phyloP scores from a whole-genome alignment of 1,140 invertebrate species.

The Onthophagus taurus region DNA sequence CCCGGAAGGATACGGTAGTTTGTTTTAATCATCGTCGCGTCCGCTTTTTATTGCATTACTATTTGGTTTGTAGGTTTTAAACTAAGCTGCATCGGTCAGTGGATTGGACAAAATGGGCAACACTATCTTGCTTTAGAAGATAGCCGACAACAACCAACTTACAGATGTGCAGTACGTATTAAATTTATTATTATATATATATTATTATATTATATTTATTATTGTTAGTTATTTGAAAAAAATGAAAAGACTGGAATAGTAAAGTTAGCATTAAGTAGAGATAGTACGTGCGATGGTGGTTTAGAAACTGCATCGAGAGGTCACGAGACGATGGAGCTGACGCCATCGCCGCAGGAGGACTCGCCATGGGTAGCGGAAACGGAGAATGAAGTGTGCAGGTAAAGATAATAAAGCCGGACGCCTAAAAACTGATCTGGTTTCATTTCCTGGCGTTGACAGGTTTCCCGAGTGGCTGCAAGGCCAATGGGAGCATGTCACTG shows the following conservation, averaged over 20 bases:
- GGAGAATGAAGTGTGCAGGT: constrained; percentile 32
- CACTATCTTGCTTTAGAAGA: constrained; percentile 55
- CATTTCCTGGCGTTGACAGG: constrained; percentile 27
- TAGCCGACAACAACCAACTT: constrained; percentile 45
- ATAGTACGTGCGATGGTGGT: constrained; percentile 54
- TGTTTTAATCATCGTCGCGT: too few species aligned
- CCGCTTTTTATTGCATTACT: too few species aligned
- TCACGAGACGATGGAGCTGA: constrained; percentile 50
- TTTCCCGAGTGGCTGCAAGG: constrained; percentile 60
- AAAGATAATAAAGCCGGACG: constrained; percentile 9
- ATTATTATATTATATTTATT: too few species aligned
- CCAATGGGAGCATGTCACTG: constrained; percentile 52
- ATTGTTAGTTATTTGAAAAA: constrained; percentile 48
- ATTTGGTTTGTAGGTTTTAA: constrained; percentile 40
- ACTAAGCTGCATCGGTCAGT: constrained; percentile 41
- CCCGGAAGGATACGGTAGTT: too few species aligned
- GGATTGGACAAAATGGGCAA: constrained; percentile 48
- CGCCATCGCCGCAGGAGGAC: constrained; percentile 26
- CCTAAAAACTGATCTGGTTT: background rate
- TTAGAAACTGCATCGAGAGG: constrained; percentile 49
- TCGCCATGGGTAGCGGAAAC: constrained; percentile 35
- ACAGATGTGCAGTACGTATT: constrained; percentile 57
- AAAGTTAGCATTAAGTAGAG: constrained; percentile 54
- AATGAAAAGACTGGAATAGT: constrained; percentile 48
- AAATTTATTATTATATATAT: constrained; percentile 12